Evolutionary conservation across 2,113 vertebrate species (phyloP).

Genomic region (Nothocercus nigrocapillus): DNA sequence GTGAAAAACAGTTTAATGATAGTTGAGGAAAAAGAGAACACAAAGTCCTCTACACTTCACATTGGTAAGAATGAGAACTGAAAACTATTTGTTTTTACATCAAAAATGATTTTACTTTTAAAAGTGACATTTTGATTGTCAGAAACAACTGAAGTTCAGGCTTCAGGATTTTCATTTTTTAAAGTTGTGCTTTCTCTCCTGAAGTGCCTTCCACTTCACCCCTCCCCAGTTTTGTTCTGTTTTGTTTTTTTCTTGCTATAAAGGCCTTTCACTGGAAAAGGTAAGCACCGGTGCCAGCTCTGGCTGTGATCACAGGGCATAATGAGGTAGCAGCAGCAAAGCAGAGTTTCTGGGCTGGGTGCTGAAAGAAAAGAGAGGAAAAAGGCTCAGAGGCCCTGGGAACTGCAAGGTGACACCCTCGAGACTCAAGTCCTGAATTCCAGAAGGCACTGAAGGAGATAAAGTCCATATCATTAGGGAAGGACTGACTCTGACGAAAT

Average conservation of each 20-base stretch:
- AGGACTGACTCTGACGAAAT: neutral
- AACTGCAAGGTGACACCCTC: neutral
- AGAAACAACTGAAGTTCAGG: neutral
- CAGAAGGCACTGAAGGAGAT: neutral
- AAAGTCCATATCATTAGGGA: neutral
- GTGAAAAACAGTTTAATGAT: neutral
- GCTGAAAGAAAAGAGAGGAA: neutral
- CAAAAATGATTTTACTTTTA: neutral
- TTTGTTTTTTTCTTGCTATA: neutral
- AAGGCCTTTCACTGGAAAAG: neutral
- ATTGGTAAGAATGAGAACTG: neutral
- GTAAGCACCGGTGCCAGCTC: neutral
- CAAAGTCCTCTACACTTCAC: neutral
- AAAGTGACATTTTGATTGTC: neutral
- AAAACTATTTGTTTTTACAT: neutral
- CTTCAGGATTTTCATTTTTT: rapidly evolving
- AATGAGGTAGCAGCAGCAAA: neutral
- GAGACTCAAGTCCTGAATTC: neutral
- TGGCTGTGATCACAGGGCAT: neutral
- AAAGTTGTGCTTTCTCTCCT: neutral
- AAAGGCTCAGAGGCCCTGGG: neutral
- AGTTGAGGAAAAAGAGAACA: neutral
- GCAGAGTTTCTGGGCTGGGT: rapidly evolving
- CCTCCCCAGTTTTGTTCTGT: neutral
- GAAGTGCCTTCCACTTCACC: neutral